Evolutionary conservation across 30 jellyfish, hydroid and myxozoan genomes (phyloP), one percentile per base, ranked within the genome.

Genomic region (Euphysa ruthae): DNA sequence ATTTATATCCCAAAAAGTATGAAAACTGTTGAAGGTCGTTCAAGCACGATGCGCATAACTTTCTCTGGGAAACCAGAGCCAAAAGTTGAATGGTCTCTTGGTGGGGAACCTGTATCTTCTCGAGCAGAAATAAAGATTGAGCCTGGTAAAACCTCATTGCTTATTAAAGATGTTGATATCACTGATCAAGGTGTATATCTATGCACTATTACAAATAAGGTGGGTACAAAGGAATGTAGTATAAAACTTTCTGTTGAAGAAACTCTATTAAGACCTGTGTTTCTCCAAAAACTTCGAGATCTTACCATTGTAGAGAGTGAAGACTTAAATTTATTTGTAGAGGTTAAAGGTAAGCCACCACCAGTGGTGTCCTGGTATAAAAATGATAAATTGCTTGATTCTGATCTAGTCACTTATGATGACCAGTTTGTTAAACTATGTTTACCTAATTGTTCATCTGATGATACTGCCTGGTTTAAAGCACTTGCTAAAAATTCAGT

Each of bases 31-130:
- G 92, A 90, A 43, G 85, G 94, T 19, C 74, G 83, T 10, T 22
- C 74, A 4, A 88, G 74, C 28, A 55, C 88, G 49, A 70, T 90
- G 27, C 70, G 88, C 16, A 93, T 82, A 18, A 77, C 91, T 16
- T 90, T 74, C 56, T 71, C 69, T 29, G 98, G 98, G 23, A 75
- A 66, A 61, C 98, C 98, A 21, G 42, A 55, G 26, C 98, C 98
- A 27, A 66, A 70, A 19, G 86, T 74, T 3, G 69, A 32, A 23
- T 90, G 98, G 98, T 66, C 27, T 16, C 56, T 55, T 24, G 74
- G 81, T 43, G 98, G 94, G 22, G 72, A 22, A 27, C 46, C 70
- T 13, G 22, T 43, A 25, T 65, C 79, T 23, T 56, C 66, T 58
- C 54, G 52, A 13, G 61, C 43, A 58, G 92, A 66, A 4, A 61